Evolutionary conservation across 2,797 vertebrate genomes (phyloP), one percentile per base, ranked within the genome.

Genomic region (Acipenser transmontanus): DNA sequence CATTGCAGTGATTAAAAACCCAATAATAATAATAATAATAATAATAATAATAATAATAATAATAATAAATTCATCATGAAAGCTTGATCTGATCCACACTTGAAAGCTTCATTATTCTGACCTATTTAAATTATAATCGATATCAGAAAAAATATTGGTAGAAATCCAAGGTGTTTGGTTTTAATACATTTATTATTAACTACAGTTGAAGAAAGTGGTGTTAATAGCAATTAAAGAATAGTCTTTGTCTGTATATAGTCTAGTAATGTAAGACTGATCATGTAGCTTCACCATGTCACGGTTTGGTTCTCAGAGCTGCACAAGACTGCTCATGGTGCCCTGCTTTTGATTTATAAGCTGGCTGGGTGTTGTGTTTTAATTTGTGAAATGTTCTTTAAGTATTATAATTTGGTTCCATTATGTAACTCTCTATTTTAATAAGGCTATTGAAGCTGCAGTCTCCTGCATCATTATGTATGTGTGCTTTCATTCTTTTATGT

Each of bases 181-280:
- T 63, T 49, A 56, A 54, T 63, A 11, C 51, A 63, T 63, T 68
- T 52, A 48, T 62, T 47, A 52, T 57, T 7, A 52, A 49, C 47
- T 64, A 56, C n/a, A 47, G 61, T 63, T 57, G 67, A 34, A 50
- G 56, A 64, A 63, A 12, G 57, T 87, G 89, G 89, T 90, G 83
- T 90, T 84, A 87, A 82, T 78, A 80, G 56, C 70, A 79, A 79
- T 68, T 62, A 62, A 70, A 79, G 80, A 77, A 69, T 47, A 34
- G 34, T 57, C 34, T 74, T 66, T 57, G 70, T 74, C 71, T 72
- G 47, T 67, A 34, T 56, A 49, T 50, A 66, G 61, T 72, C 66
- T 64, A 20, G 13, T 68, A 54, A 13, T 59, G 81, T 77, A 64
- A 62, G 72, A 74, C 86, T 77, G 82, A 80, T 85, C 88, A 84